phyloP scores from a whole-genome alignment of 2,113 vertebrate species.

The Forbesichthys agassizii region DNA sequence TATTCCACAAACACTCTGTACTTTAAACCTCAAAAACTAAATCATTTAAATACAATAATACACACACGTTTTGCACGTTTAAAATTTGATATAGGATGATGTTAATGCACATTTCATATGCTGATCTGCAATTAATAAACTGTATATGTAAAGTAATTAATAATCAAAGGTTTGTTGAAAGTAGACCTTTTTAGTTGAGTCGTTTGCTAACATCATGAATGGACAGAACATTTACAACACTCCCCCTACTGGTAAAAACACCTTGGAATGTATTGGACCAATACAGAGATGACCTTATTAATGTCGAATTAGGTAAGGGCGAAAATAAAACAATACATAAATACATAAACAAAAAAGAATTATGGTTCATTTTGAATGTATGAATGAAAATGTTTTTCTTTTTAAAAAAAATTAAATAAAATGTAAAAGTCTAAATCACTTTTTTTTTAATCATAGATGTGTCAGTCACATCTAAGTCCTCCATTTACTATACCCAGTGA shows the following conservation, averaged over 20 bases:
- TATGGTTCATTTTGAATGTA: too few relatives aligned
- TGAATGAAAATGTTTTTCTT: too few relatives aligned
- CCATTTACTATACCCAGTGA: too few relatives aligned
- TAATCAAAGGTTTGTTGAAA: slow-evolving; percentile 41
- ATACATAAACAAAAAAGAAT: too few relatives aligned
- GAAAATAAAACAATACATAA: too few relatives aligned
- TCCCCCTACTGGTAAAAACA: slow-evolving; percentile 41
- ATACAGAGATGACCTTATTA: background rate
- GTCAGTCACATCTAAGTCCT: too few relatives aligned
- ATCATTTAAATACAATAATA: too few relatives aligned
- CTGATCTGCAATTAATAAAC: background rate
- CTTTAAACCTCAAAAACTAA: background rate
- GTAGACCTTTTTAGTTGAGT: slow-evolving; percentile 28
- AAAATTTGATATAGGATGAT: background rate
- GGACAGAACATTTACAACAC: slow-evolving; percentile 40
- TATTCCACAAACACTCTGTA: background rate
- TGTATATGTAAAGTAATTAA: background rate
- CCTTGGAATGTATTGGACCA: background rate
- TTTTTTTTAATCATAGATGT: too few relatives aligned
- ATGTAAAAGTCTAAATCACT: too few relatives aligned
- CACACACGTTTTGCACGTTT: too few relatives aligned
- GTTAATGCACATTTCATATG: background rate
- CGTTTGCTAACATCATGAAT: slow-evolving; percentile 48
- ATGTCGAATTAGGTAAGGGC: too few relatives aligned
- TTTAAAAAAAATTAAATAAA: too few relatives aligned